phyloP scores from a whole-genome alignment of 1,140 invertebrate genomes.

The Homalodisca vitripennis region DNA sequence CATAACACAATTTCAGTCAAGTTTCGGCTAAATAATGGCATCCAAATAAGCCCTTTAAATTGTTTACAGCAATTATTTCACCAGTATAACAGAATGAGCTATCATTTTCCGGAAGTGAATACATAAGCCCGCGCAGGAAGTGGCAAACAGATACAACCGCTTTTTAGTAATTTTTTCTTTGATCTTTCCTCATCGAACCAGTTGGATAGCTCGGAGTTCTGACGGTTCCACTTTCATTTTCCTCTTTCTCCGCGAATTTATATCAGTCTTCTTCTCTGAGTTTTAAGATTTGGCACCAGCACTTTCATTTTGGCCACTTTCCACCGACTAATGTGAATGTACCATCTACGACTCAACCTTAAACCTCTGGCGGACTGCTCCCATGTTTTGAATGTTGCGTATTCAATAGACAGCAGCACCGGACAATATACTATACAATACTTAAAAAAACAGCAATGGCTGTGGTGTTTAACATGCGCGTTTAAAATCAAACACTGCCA shows the following conservation, averaged over 20 bases:
- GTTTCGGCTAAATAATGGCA: no score
- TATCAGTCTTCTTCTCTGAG: background rate
- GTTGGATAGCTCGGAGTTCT: background rate
- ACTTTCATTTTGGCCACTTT: slow-evolving; percentile 2
- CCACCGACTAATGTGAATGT: background rate
- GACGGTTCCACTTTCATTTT: slow-evolving; percentile 9
- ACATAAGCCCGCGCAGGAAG: background rate
- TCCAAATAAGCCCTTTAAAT: background rate
- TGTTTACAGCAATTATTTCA: background rate
- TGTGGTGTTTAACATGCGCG: no score
- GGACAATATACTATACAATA: background rate
- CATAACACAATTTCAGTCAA: no score
- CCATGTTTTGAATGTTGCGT: background rate
- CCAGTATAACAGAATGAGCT: background rate
- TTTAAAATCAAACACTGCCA: no score
- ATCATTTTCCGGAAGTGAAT: background rate
- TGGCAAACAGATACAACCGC: background rate
- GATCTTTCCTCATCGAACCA: background rate
- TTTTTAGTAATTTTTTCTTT: background rate
- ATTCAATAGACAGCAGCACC: background rate
- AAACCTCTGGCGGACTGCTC: background rate
- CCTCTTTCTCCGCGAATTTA: slow-evolving; percentile 7
- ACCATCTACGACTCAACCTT: background rate
- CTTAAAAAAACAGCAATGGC: background rate
- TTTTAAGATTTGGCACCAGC: background rate